Base-by-base conservation (phyloP, 1,140 invertebrate species). In the Elymnias hypermnestra region DNA sequence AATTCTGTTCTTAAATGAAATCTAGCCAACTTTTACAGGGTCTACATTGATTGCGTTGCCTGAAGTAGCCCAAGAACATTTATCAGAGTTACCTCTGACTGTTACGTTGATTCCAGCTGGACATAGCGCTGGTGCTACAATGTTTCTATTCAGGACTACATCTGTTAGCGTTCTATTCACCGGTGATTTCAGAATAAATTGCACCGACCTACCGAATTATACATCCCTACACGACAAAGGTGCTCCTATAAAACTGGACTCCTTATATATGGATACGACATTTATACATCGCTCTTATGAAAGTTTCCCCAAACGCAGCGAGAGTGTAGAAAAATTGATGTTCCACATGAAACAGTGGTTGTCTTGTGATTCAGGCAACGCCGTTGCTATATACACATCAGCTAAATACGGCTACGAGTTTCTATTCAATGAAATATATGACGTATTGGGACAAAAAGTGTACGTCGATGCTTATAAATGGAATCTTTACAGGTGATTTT, bases 81-180 rank as follows among this genome's bases (percentile, higher is more conserved):
- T 14, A 5, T 8, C 36, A 41, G 54, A 71, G 38, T 13, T 58
- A 0, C 70, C 57, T 47, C 25, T 92, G 0, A 86, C 75, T 18
- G 89, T 93, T 0, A 90, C 88, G 0, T 70, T 87, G 4, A 86
- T 92, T 36, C 88, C 92, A 12, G 90, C 92, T 2, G 91, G 90
- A 8, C 93, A 94, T 67, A 92, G 92, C 73, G 89, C 91, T 4
- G 92, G 92, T 0, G 92, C 93, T 2, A 87, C 92, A 0, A 94
- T 94, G 92, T 92, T 93, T 71, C 53, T 93, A 6, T 91, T 93
- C 56, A 89, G 90, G 76, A 87, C 25, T 12, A 36, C 8, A 52
- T 72, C 18, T 50, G 79, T 22, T 70, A 68, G 6, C 69, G 36
- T 93, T 45, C 73, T 94, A 3, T 93, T 91, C 54, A 94, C 92